Evolutionary conservation across 2,113 vertebrate genomes (phyloP).

Genomic region (Rana temporaria): DNA sequence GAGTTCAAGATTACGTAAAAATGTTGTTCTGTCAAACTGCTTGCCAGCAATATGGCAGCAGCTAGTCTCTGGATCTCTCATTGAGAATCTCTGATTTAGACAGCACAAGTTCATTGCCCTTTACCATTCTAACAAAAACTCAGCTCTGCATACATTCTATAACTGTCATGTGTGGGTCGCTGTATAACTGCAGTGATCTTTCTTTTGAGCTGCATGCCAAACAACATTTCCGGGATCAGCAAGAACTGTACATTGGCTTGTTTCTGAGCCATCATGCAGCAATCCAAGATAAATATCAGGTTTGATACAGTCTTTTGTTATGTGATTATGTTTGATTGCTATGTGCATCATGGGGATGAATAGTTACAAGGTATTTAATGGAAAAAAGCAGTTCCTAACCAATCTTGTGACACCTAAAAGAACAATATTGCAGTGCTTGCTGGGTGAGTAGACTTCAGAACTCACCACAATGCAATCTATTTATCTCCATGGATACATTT

Average conservation of each 20-base stretch:
- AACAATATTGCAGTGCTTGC: not conserved
- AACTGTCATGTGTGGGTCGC: constrained; percentile 12
- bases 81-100: too few relatives aligned
- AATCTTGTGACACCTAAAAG: constrained; percentile 13
- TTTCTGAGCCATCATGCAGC: not conserved
- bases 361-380: constrained; percentile 34
- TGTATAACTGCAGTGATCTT: constrained; percentile 21
- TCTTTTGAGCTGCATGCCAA: constrained; percentile 13
- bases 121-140: not conserved
- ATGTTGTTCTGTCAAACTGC: too few relatives aligned
- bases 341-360: constrained; percentile 25
- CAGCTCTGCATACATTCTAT: not conserved
- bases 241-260: constrained; percentile 13
- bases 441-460: not conserved
- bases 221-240: constrained; percentile 42
- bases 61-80: too few relatives aligned
- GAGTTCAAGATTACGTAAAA: too few relatives aligned
- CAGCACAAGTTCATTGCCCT: not conserved
- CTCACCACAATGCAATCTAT: not conserved
- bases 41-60: too few relatives aligned
- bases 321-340: constrained; percentile 44
- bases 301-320: constrained; percentile 49
- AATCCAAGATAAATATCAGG: constrained; percentile 48
- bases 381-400: constrained; percentile 6
- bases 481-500: constrained; percentile 21